Percentiles rank a stretch among this genome's conserved stretches.
phyloP scores from a whole-genome alignment of 1,140 invertebrate genomes.

The Drosophila paulistorum region DNA sequence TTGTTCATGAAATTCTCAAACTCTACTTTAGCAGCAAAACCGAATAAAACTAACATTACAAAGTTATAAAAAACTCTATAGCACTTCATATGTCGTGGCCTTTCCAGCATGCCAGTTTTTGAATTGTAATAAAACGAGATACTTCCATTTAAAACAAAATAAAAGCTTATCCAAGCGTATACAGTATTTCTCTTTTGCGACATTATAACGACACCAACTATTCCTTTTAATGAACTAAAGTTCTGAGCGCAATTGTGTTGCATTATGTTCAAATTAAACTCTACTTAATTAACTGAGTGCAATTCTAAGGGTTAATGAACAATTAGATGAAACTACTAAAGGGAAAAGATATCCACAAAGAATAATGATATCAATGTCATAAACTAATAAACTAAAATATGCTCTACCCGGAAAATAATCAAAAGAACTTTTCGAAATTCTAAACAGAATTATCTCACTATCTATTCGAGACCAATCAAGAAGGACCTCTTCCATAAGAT shows the following conservation, averaged over 20 bases:
- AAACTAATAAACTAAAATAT: too few relatives aligned
- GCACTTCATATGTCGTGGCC: background rate
- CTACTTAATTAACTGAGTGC: too few relatives aligned
- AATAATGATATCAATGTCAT: background rate
- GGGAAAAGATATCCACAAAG: background rate
- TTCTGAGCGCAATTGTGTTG: too few relatives aligned
- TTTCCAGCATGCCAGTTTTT: background rate
- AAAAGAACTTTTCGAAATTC: too few relatives aligned
- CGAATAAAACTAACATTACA: background rate
- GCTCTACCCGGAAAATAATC: too few relatives aligned
- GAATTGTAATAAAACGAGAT: background rate
- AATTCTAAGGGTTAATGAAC: too few relatives aligned
- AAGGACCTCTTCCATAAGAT: too few relatives aligned
- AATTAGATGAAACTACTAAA: background rate
- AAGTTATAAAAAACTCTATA: background rate
- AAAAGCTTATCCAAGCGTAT: background rate
- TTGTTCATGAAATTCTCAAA: too few relatives aligned
- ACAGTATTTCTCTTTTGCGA: background rate
- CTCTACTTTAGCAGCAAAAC: background rate
- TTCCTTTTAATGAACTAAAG: background rate
- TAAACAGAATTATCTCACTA: too few relatives aligned
- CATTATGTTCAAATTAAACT: too few relatives aligned
- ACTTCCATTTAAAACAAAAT: background rate
- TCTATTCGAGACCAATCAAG: too few relatives aligned
- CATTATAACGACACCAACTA: background rate